Percentiles rank a stretch among this genome's conserved stretches.
phyloP scores from a whole-genome alignment of 2,113 vertebrate species.

The Lontra canadensis region DNA sequence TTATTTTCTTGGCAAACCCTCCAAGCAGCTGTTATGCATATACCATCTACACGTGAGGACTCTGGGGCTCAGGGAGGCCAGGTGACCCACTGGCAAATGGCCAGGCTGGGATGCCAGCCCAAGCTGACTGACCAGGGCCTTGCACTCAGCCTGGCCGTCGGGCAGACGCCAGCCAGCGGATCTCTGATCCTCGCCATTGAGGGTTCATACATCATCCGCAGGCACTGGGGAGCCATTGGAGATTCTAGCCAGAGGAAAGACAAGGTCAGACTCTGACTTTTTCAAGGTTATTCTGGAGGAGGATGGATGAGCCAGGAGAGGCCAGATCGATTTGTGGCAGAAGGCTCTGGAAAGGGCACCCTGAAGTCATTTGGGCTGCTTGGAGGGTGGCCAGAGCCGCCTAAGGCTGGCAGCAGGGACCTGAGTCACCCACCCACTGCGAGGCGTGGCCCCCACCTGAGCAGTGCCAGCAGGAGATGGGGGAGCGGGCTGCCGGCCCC shows the following conservation, averaged over 20 bases:
- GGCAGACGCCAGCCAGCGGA: rapidly evolving
- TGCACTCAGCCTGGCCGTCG: background rate
- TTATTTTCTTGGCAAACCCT: background rate
- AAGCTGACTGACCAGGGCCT: rapidly evolving
- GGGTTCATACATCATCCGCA: rapidly evolving
- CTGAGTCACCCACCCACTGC: background rate
- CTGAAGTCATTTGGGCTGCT: rapidly evolving
- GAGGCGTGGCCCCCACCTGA: background rate
- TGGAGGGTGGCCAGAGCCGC: rapidly evolving
- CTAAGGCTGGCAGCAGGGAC: background rate
- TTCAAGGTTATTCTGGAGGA: rapidly evolving
- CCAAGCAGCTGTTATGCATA: too few relatives aligned
- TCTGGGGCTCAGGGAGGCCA: background rate
- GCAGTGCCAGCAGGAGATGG: rapidly evolving
- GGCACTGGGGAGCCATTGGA: background rate
- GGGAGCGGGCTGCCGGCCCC: rapidly evolving
- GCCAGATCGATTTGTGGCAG: rapidly evolving
- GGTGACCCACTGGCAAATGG: background rate
- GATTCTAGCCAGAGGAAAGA: background rate
- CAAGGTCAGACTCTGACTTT: rapidly evolving
- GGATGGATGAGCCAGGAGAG: background rate
- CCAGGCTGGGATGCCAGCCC: background rate
- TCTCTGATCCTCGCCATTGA: rapidly evolving
- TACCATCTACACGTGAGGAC: rapidly evolving
- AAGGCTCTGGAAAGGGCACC: background rate